Base-by-base conservation (phyloP, 2,113 vertebrate species). In the Pantherophis guttatus region DNA sequence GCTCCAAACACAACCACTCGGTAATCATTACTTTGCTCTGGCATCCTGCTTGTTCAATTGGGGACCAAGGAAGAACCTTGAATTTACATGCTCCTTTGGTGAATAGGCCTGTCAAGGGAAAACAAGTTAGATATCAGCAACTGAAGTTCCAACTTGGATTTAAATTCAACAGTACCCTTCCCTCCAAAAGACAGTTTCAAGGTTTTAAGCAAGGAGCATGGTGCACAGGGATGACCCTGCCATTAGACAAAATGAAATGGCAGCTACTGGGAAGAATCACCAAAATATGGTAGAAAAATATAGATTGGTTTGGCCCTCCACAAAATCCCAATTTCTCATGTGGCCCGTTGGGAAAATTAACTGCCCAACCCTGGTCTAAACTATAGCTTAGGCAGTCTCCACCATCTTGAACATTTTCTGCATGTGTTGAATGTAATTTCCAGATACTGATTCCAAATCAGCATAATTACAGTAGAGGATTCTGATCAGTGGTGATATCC, bases 1-100 rank as follows among this genome's bases (percentile, higher is more conserved):
- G 97, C 97, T 59, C 97, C 97, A 0, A 98, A 97, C 87, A 98
- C 98, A 39, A 98, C 97, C 92, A 98, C 97, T 59, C 96, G 91
- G 94, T 98, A 98, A 87, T 97, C 97, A 0, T 97, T 97, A 94
- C 96, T 97, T 81, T 97, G 97, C 85, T 97, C 96, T 1, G 97
- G 98, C 98, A 98, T 98, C 11, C 75, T 95, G 81, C 53, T 92
- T 48, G 86, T 93, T 44, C 93, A 4, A 62, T 75, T 1, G 57
- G 0, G 48, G 39, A 4, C 0, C 11, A 1, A 48, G 8, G 89
- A 75, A 0, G 85, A 11, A 29, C 75, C 89, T 86, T 89, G 8
- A 91, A 88, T 93, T 95, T 54, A 93, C 91, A 86, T 93, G 39
- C 24, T 94, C 87, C 81, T 58, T 0, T 7, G 24, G 50, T 33